Base-by-base conservation (phyloP, 2,797 vertebrate genomes). In the Tarsius wallacei region DNA sequence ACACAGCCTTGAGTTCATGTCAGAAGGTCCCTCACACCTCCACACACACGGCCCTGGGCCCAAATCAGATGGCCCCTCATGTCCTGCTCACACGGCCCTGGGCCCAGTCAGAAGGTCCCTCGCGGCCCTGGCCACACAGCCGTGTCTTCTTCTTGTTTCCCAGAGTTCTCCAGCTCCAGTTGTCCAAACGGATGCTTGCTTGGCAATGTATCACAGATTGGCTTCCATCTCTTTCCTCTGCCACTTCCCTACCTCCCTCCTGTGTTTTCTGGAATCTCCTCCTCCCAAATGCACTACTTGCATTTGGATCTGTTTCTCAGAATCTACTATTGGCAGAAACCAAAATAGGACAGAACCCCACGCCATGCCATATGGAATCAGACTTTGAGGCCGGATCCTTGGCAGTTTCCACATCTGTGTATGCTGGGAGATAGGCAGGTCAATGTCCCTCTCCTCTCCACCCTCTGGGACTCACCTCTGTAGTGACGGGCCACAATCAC, bases 401-500 rank as follows among this genome's bases (percentile, higher is more conserved):
- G 6, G 22, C 24, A 22, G 8, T 33, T 80, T 53, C 31, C 57
- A 74, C 2, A 16, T 22, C 4, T 63, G 26, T 61, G 51, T 70
- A 8, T 19, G 19, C 13, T 42, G 5, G 26, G 64, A 63, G 6
- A 3, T 24, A 1, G 55, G 33, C 15, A 16, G 3, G 11, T 64
- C 21, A 57, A 2, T 14, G 63, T 71, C 10, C 47, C 14, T 53
- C 53, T 63, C 12, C 33, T 5, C 12, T 28, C 22, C 31, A 19
- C 2, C 0, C 15, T 73, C 57, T 6, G 24, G 5, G 42, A 93
- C 97, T 97, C 63, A 98, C 98, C 97, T 95, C 97, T 93, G 76
- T 97, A 94, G 16, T 7, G 0, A 9, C 82, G 94, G 24, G 97
- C 97, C 53, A 90, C 0, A 0, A 1, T 71, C 93, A 98, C 93